These are phyloP conservation scores for Cheilosia soror DNA, from an alignment of 2,888 invertebrate species.

Conservation along the genomic window DNA sequence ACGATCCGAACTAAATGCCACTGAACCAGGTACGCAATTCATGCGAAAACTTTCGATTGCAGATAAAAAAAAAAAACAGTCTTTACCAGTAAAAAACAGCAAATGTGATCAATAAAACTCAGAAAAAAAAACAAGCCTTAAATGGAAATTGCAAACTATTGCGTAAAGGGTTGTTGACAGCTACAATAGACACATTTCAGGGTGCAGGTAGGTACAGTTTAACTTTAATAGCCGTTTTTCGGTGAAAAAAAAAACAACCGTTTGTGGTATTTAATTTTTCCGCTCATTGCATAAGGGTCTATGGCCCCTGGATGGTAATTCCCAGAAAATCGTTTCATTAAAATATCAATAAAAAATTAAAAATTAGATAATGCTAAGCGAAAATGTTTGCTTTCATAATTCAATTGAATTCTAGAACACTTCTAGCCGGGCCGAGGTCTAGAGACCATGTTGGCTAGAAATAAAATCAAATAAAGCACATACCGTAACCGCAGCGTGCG, in stretches of 20 bases:
- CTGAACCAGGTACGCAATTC: constrained; percentile 54
- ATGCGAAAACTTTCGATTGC: constrained; percentile 56
- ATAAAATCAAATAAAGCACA: constrained; percentile 61
- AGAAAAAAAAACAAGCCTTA: background rate
- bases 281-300: constrained; percentile 51
- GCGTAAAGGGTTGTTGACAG: constrained; percentile 44
- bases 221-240: background rate
- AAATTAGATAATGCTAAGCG: constrained; percentile 2
- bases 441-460: constrained; percentile 19
- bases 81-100: constrained; percentile 15
- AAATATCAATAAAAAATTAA: constrained; percentile 38
- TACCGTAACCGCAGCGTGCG: constrained; percentile 54
- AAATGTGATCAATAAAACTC: background rate
- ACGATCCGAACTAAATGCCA: constrained; percentile 19
- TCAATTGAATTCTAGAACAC: constrained; percentile 4
- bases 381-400: constrained; percentile 18
- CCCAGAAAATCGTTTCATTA: constrained; percentile 40
- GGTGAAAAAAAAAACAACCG: constrained; percentile 7
- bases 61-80: constrained; percentile 31
- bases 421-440: background rate
- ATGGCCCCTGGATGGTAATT: constrained; percentile 15
- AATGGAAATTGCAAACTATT: constrained; percentile 27
- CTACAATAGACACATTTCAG: background rate
- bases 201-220: constrained; percentile 43
- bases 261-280: constrained; percentile 10